Conservation (phyloP, 1,140 invertebrate genomes). For the Meteorus sp. region DNA sequence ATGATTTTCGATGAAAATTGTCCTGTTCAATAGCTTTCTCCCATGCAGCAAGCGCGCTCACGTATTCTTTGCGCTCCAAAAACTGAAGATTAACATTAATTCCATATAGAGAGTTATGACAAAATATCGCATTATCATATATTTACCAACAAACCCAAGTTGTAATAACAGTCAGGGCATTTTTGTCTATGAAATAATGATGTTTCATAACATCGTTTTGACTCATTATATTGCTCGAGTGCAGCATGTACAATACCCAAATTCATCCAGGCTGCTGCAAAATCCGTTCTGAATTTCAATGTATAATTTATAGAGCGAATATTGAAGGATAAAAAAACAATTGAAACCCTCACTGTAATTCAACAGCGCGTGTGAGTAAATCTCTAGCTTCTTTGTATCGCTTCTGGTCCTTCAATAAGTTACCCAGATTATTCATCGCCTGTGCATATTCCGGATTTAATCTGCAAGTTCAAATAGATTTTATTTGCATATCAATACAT, state of each 20-base stretch:
- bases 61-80: slow-evolving; percentile 63
- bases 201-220: slow-evolving; percentile 77
- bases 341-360: slow-evolving; percentile 67
- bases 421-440: slow-evolving; percentile 96
- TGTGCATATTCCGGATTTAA: slow-evolving; percentile 91
- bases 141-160: slow-evolving; percentile 87
- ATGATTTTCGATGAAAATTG: slow-evolving; percentile 78
- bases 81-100: slow-evolving; percentile 57
- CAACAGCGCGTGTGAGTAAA: slow-evolving; percentile 74
- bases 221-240: slow-evolving; percentile 70
- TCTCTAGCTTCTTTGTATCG: slow-evolving; percentile 74
- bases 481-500: slow-evolving; percentile 9
- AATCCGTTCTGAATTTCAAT: slow-evolving; percentile 68
- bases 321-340: slow-evolving; percentile 25
- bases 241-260: slow-evolving; percentile 87
- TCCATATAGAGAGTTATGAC: slow-evolving; percentile 1
- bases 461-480: slow-evolving; percentile 54
- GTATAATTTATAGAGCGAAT: slow-evolving; percentile 4
- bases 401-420: slow-evolving; percentile 82
- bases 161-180: slow-evolving; percentile 94
- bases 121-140: slow-evolving; percentile 21
- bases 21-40: slow-evolving; percentile 77
- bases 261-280: slow-evolving; percentile 98
- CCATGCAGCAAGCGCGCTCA: slow-evolving; percentile 72
- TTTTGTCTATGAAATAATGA: slow-evolving; percentile 75